Base-by-base conservation (phyloP, 2,113 vertebrate species). In the Oxyruncus cristatus region DNA sequence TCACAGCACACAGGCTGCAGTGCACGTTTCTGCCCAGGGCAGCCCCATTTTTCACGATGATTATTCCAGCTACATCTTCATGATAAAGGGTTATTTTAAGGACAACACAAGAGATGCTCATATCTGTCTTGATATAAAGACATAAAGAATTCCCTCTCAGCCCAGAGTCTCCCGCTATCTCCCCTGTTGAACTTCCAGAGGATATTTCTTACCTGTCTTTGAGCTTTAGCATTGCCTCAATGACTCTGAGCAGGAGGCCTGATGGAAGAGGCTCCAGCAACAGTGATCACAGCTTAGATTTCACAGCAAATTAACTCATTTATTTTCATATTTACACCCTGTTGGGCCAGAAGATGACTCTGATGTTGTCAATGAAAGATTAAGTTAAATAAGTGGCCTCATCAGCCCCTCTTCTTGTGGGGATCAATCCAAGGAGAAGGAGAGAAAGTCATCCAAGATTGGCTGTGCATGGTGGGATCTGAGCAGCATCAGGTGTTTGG, bases 241-340 rank as follows among this genome's bases (percentile, higher is more conserved):
- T 67, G 70, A 32, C 42, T 89, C 55, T 65, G 53, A 68, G 47
- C 62, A 81, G 39, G 73, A 91, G 23, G n/a, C 17, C 61, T 92
- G 74, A 78, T 94, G 62, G 85, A 86, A 53, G 50, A 68, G 58
- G 47, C 8, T 81, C 53, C 46, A 86, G 39, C 68, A 55, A 55
- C 23, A 91, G n/a, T 17, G 68, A 84, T 89, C 37, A 89, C 15
- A 73, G 27, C 59, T 87, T 23, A 73, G 53, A 44, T 37, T 80
- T 33, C 27, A 20, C 19, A 16, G 72, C n/a, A 95, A 91, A 97
- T 94, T 32, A 84, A 84, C 84, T 89, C 80, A 89, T 95, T 84
- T 94, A 21, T 94, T 94, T 81, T 95, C 87, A 89, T 92, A 58
- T 87, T 94, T 89, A 53, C 50, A 84, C 32, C 20, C 53, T 28